phyloP scores from a whole-genome alignment of 2,797 vertebrate species.

The Falco rusticolus region DNA sequence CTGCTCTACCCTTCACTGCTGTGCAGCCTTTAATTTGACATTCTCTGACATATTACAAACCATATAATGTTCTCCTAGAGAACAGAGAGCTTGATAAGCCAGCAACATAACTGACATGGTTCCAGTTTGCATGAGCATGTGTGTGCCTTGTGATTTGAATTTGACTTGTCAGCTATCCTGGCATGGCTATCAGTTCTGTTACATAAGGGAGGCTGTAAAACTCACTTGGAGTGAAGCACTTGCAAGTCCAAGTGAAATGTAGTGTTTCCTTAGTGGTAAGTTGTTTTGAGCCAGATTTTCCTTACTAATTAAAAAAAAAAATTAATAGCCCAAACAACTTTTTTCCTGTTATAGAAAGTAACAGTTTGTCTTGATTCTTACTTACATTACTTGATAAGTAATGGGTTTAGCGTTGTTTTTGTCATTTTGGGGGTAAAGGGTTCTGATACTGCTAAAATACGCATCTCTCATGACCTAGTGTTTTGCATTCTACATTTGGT shows the following conservation, averaged over 20 bases:
- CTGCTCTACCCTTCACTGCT: conserved; percentile 57
- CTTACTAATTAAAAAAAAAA: not conserved
- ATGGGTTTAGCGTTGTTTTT: conserved; percentile 13
- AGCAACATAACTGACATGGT: conserved; percentile 5
- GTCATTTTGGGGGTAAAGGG: conserved; percentile 23
- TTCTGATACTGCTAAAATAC: not conserved
- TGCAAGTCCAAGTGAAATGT: not conserved
- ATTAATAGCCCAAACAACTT: not conserved
- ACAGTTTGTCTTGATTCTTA: conserved; percentile 17
- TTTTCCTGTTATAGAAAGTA: conserved; percentile 21
- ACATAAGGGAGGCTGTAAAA: conserved; percentile 20
- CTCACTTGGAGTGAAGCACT: not conserved
- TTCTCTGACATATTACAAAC: conserved; percentile 64
- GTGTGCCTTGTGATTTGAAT: conserved; percentile 31
- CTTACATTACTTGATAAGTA: conserved; percentile 18
- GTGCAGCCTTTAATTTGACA: conserved; percentile 59
- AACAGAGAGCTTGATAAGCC: conserved; percentile 40
- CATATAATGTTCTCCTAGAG: conserved; percentile 59
- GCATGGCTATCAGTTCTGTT: conserved; percentile 14
- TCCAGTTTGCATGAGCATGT: not conserved
- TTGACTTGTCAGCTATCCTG: conserved; percentile 32
- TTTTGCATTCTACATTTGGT: conserved; percentile 43
- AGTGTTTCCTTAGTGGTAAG: not conserved
- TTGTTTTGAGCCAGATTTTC: not conserved
- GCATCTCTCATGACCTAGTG: not conserved